Evolutionary conservation across 64 coral and sea anemone genomes (phyloP).

Genomic region (Dendronephthya gigantea): DNA sequence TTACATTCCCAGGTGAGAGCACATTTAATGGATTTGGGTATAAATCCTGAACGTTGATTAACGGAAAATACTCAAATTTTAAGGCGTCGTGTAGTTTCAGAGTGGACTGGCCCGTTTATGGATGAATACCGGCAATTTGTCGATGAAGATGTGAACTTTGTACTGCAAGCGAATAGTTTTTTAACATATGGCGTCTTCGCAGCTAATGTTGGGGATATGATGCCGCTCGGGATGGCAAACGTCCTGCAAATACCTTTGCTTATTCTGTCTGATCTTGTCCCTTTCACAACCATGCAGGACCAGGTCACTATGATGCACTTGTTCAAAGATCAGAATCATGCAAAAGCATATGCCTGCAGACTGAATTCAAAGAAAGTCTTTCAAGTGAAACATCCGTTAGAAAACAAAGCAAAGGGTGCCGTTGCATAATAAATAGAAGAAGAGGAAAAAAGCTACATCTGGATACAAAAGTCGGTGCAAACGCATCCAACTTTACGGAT

Average conservation of each 20-base stretch:
- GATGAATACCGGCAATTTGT: too few species aligned
- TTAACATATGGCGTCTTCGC: not conserved
- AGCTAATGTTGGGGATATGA: not conserved
- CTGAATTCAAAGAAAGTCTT: too few species aligned
- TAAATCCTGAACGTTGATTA: not conserved
- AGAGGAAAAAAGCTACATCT: too few species aligned
- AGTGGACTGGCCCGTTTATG: not conserved
- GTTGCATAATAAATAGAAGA: too few species aligned
- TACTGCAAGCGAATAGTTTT: not conserved
- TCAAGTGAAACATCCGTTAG: too few species aligned
- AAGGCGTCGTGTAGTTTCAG: not conserved
- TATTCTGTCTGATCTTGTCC: not conserved
- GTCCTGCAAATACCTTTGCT: too few species aligned
- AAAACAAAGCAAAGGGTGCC: too few species aligned
- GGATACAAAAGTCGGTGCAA: too few species aligned
- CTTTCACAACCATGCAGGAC: not conserved
- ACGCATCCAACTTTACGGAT: too few species aligned
- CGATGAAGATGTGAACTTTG: not conserved
- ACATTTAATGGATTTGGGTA: not conserved
- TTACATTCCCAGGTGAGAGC: not conserved
- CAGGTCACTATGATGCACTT: not conserved
- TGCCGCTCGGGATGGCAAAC: not conserved
- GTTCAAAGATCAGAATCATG: not conserved
- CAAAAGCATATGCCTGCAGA: too few species aligned
- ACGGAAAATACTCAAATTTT: not conserved